Evolutionary conservation across 2,888 invertebrate genomes (phyloP).

Genomic region (Euplagia quadripunctaria): DNA sequence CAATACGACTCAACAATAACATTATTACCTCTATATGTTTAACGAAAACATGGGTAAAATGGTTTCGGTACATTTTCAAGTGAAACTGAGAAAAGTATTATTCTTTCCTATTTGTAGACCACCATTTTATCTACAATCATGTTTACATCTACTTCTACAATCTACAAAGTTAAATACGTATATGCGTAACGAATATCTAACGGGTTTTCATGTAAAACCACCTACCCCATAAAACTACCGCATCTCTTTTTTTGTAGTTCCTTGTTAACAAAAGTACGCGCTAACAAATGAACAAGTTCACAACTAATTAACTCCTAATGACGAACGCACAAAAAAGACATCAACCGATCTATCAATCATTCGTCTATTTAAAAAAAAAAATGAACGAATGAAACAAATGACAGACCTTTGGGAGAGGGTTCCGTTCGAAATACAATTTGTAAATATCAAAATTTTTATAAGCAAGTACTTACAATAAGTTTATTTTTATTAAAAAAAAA

Average conservation of each 20-base stretch:
- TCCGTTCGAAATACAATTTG: constrained; percentile 16
- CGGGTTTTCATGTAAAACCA: background rate
- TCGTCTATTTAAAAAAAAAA: constrained; percentile 75
- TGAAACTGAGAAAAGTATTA: too few species aligned
- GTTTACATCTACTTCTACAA: background rate
- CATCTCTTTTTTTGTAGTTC: constrained; percentile 24
- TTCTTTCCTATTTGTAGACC: background rate
- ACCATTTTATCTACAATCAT: background rate
- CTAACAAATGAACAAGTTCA: constrained; percentile 81
- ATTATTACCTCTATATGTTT: too few species aligned
- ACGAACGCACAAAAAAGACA: constrained; percentile 82
- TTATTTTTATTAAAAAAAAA: background rate
- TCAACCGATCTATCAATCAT: constrained; percentile 83
- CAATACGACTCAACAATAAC: too few species aligned
- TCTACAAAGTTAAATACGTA: background rate
- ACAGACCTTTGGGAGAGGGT: constrained; percentile 32
- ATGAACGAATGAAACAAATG: constrained; percentile 55
- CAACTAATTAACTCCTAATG: constrained; percentile 84
- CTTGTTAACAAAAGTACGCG: constrained; percentile 53
- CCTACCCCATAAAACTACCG: constrained; percentile 11
- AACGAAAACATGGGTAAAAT: too few species aligned
- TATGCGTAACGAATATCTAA: background rate
- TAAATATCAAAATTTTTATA: background rate
- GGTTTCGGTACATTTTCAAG: too few species aligned
- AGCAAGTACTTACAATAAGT: background rate